Base-by-base conservation (phyloP, 2,113 vertebrate genomes). In the Parus major region DNA sequence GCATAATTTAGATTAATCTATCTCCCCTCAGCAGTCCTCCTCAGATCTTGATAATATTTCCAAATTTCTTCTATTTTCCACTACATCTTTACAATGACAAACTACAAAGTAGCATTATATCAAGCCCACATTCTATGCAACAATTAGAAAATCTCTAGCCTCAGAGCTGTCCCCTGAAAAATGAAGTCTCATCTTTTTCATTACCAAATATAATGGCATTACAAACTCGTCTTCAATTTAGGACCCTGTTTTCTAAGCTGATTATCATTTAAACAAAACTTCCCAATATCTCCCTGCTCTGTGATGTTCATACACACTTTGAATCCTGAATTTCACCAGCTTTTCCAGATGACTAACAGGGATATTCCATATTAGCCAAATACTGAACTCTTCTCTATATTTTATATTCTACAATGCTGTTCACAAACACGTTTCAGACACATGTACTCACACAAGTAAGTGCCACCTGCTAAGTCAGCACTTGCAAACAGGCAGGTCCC, bases 401-500 rank as follows among this genome's bases (percentile, higher is more conserved):
- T 79, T 39, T 12, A 29, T 35, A 60, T 35, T 27, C 15, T 41
- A 70, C 24, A 68, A 21, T 8, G 64, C 33, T 33, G 7, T 17
- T 52, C 27, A 41, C n/a, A 60, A 56, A 76, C 11, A 27, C 7
- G 33, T 12, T n/a, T 47, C 4, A 29, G 36, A 49, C 23, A 44
- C 7, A 3, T 2, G 4, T 42, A 35, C 18, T 36, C 44, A 49
- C 22, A 28, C 11, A 52, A 3, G 0, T n/a, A 27, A 63, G 2
- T 53, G 49, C 7, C 17, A 46, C 7, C 7, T 3, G 1, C 49
- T 35, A 63, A 73, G 15, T 15, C 55, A 53, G 28, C 18, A 28
- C 42, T 33, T 82, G 29, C 23, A 25, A 81, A 5, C 3, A 22
- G n/a, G 15, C 25, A 61, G 18, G 9, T 28, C 22, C 28, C 8